Evolutionary conservation across 2,888 invertebrate species (phyloP).

Genomic region (Protophormia terraenovae): DNA sequence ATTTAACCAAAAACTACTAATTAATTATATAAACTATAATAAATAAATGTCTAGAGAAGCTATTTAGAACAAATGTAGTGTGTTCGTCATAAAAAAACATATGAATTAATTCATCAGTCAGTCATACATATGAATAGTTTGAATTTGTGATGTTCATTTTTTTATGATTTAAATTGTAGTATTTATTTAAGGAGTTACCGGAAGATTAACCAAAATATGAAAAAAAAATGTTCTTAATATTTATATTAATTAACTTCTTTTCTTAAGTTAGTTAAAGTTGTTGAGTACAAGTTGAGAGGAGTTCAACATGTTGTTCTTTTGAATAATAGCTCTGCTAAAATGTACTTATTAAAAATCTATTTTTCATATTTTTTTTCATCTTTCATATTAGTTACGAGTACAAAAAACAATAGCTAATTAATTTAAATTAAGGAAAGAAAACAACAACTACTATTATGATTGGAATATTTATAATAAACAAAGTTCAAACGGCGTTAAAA

Average conservation of each 20-base stretch:
- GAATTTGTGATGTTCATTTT: too few relatives aligned
- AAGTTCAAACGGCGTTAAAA: not conserved
- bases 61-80: slow-evolving; percentile 1
- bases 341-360: not conserved
- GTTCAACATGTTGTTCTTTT: not conserved
- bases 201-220: slow-evolving; percentile 26
- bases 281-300: not conserved
- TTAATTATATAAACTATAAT: slow-evolving; percentile 17
- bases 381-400: not conserved
- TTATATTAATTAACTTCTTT: not conserved
- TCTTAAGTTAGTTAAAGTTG: not conserved
- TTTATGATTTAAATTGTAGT: not conserved
- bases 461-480: not conserved
- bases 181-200: not conserved
- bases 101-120: not conserved
- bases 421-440: not conserved
- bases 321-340: not conserved
- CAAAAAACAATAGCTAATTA: not conserved
- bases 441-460: not conserved
- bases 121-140: not conserved
- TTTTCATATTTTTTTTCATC: not conserved
- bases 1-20: not conserved
- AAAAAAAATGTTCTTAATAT: not conserved
- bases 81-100: not conserved
- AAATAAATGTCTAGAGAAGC: not conserved